Evolutionary conservation across 2,888 invertebrate species (phyloP), one percentile per base, ranked within the genome.

Genomic region (Polietes domitor): DNA sequence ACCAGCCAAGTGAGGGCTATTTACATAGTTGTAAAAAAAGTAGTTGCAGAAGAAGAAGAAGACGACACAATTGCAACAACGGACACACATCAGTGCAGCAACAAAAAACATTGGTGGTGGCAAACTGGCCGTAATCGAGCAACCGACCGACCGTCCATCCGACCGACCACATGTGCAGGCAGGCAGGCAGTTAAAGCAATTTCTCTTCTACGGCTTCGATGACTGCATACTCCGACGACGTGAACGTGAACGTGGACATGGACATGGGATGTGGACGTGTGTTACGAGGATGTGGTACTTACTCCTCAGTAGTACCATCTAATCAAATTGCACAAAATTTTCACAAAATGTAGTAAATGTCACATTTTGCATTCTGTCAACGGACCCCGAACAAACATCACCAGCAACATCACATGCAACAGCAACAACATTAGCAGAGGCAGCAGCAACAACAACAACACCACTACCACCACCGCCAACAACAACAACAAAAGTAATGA

Each of bases 311-410:
- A 65, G 65, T 32, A 65, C n/a, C n/a, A n/a, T 84, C 84, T 81
- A 84, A 84, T 84, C 84, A 84, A 84, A 84, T 81, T 84, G 84
- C 81, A 81, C 32, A 79, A 76, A 68, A 61, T 81, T 83, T 73
- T 7, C 65, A 65, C 53, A 78, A 81, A 76, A 76, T 80, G 63
- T 75, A 68, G 78, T 79, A 78, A 68, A 81, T 84, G 84, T 73
- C 81, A 84, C 84, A 84, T 84, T 84, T 81, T 76, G 84, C 81
- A 84, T 84, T 84, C 81, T 79, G 76, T 84, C 84, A 84, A 81
- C 73, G 81, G 68, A 81, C 72, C 71, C 32, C 72, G 21, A 58
- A 61, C 61, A 70, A 70, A 41, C 55, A 55, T 32, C 21, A 71
- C 21, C 73, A 43, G 53, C 68, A 50, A 75, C 28, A n/a, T n/a